Evolutionary conservation across 2,113 vertebrate species (phyloP).

Genomic region (Martes martes): DNA sequence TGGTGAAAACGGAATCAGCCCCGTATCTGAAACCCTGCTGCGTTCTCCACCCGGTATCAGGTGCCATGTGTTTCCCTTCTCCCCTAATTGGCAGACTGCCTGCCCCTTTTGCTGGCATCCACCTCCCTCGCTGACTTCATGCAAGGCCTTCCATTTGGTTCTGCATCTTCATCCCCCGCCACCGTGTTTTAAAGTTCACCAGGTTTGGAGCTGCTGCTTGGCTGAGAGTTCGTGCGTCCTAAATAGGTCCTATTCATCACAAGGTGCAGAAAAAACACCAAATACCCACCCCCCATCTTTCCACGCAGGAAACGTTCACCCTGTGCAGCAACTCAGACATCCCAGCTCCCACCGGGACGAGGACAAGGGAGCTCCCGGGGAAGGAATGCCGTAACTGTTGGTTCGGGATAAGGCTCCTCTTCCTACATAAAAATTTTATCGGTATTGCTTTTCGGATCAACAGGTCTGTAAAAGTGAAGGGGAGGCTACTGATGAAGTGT

Average conservation of each 20-base stretch:
- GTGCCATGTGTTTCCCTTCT: slow-evolving; percentile 64
- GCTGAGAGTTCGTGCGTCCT: not conserved
- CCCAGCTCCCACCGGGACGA: not conserved
- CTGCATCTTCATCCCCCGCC: not conserved
- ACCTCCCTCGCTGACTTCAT: not conserved
- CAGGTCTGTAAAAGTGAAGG: not conserved
- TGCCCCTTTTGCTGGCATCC: not conserved
- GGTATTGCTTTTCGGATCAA: slow-evolving; percentile 34
- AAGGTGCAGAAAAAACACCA: not conserved
- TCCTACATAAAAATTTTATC: not conserved
- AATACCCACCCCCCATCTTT: not conserved
- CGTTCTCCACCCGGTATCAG: slow-evolving; percentile 53
- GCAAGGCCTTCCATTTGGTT: not conserved
- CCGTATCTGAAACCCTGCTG: not conserved
- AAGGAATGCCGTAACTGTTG: not conserved
- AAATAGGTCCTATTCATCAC: not conserved
- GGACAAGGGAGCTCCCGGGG: not conserved
- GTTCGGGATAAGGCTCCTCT: not conserved
- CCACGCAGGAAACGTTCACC: not conserved
- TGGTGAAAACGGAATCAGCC: slow-evolving; percentile 56
- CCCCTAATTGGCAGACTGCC: slow-evolving; percentile 53
- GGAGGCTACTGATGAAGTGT: not conserved
- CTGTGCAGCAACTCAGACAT: not conserved
- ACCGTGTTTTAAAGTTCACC: not conserved
- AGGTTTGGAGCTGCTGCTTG: not conserved